Conservation (phyloP, 2,888 invertebrate genomes). For the Cosmopolites sordidus region DNA sequence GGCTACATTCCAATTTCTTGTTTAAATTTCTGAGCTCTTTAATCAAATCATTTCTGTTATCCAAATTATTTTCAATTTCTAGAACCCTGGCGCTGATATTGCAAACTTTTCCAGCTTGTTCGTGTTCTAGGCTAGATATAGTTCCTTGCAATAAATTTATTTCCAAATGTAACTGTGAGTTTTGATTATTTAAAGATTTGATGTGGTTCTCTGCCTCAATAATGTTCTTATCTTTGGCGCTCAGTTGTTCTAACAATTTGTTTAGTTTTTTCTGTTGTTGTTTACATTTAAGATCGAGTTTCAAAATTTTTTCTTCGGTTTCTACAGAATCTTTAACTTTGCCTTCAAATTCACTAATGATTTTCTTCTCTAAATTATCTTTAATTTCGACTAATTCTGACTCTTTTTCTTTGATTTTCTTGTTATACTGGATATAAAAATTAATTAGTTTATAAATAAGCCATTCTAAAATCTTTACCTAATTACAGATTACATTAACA, state of each 20-base stretch:
- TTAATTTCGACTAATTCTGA: conserved; percentile 5
- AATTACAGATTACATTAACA: too few relatives aligned
- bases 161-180: conserved; percentile 10
- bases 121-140: conserved; percentile 11
- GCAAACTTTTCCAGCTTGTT: conserved; percentile 15
- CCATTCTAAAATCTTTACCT: too few relatives aligned
- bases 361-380: conserved; percentile 13
- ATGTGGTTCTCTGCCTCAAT: conserved; percentile 6
- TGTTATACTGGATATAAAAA: not conserved
- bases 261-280: conserved; percentile 2
- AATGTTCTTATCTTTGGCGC: not conserved
- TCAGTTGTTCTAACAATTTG: not conserved
- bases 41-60: conserved; percentile 21
- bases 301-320: conserved; percentile 9
- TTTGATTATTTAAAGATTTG: conserved; percentile 15
- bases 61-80: conserved; percentile 23
- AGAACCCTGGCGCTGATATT: conserved; percentile 21
- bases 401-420: conserved; percentile 3
- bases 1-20: conserved; percentile 15
- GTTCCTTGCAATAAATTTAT: conserved; percentile 15
- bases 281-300: conserved; percentile 2
- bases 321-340: conserved; percentile 12
- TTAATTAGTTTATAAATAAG: too few relatives aligned
- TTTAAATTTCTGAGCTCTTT: conserved; percentile 23
- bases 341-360: conserved; percentile 11